These are phyloP conservation scores for Montipora capricornis DNA, from an alignment of 64 coral and sea anemone genomes.

Conservation along the genomic window DNA sequence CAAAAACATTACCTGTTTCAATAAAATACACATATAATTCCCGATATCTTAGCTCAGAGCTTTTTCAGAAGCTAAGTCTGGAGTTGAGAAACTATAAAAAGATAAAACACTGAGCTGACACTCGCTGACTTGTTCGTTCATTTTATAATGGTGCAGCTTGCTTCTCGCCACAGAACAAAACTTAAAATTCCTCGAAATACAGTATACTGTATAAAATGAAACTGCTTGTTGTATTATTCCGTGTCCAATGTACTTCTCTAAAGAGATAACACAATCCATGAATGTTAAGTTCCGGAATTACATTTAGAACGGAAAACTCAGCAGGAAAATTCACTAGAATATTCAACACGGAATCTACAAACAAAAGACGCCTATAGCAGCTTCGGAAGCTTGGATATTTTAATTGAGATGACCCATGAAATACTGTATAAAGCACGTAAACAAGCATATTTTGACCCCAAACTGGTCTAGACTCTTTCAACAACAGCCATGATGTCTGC, in stretches of 20 bases:
- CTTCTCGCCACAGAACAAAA: neutral
- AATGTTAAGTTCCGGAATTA: neutral
- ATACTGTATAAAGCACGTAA: neutral
- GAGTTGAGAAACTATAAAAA: neutral
- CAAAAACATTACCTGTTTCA: neutral
- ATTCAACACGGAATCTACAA: neutral
- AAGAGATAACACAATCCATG: neutral
- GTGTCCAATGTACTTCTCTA: slow-evolving; percentile 11
- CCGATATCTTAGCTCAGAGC: neutral
- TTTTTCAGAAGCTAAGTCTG: neutral
- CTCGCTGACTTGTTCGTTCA: too few relatives aligned
- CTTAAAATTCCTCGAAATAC: neutral
- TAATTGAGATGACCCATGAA: neutral
- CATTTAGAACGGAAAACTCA: neutral
- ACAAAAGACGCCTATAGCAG: slow-evolving; percentile 29
- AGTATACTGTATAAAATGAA: neutral
- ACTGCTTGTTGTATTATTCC: neutral
- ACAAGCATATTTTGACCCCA: neutral
- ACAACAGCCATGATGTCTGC: neutral
- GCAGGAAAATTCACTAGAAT: neutral
- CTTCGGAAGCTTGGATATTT: slow-evolving; percentile 31
- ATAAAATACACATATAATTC: slow-evolving; percentile 44
- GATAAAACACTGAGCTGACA: neutral
- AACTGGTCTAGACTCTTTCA: neutral
- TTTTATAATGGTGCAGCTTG: too few relatives aligned